These are phyloP conservation scores for Atherinomorus stipes DNA, from an alignment of 2,113 vertebrate species.

Conservation along the genomic window DNA sequence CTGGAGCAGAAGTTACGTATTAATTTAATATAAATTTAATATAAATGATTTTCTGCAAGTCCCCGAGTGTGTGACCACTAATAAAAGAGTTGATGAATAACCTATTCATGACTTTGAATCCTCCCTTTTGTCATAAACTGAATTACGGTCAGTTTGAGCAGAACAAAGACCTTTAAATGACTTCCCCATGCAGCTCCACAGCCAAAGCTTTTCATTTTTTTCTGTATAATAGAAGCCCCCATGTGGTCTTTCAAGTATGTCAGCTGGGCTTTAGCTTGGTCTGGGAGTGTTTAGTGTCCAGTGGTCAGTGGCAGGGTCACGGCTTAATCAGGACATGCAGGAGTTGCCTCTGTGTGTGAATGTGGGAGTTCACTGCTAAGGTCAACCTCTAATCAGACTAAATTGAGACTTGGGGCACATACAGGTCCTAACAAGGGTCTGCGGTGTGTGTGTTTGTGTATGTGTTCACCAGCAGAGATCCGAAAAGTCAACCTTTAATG, in stretches of 20 bases:
- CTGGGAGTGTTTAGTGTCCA: conserved; percentile 75
- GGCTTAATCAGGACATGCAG: conserved; percentile 65
- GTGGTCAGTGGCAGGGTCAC: conserved; percentile 73
- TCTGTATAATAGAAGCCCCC: conserved; percentile 43
- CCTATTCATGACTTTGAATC: neutral
- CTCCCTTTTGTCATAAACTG: neutral
- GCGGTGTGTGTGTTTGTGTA: conserved; percentile 25
- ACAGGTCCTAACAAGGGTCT: conserved; percentile 22
- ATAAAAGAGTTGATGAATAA: accelerated
- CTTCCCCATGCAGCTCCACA: conserved; percentile 62
- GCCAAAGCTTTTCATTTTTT: neutral
- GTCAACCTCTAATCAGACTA: conserved; percentile 73
- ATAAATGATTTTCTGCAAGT: conserved; percentile 2
- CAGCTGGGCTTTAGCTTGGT: conserved; percentile 56
- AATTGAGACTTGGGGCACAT: conserved; percentile 47
- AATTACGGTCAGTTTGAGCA: conserved; percentile 18
- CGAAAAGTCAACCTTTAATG: conserved; percentile 25
- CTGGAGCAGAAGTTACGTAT: neutral
- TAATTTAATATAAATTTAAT: neutral
- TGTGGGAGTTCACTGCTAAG: conserved; percentile 57
- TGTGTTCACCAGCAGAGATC: neutral
- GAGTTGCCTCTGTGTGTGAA: conserved; percentile 37
- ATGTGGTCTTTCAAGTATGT: conserved; percentile 46
- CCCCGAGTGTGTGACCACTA: neutral
- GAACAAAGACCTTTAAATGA: conserved; percentile 59